These are phyloP conservation scores for Motacilla tschutschensis DNA, from an alignment of 2,113 vertebrate genomes.

Conservation along the genomic window DNA sequence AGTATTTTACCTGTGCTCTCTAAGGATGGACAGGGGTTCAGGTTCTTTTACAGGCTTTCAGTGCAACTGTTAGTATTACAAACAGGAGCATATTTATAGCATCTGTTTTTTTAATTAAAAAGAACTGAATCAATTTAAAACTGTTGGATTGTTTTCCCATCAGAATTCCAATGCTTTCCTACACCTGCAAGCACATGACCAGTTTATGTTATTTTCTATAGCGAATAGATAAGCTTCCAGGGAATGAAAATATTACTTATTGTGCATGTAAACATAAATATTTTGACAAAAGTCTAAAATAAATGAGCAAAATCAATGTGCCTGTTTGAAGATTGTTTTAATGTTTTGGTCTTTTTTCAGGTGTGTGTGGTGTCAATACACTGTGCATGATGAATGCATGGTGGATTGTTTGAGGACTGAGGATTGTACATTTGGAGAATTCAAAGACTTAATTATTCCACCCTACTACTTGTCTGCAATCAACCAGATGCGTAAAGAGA, in stretches of 20 bases:
- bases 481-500: conserved; percentile 85
- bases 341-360: conserved; percentile 62
- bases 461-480: conserved; percentile 86
- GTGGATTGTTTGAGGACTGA: conserved; percentile 65
- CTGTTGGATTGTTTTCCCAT: neutral
- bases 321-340: neutral
- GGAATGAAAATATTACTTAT: neutral
- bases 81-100: neutral
- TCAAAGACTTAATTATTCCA: conserved; percentile 90
- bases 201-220: neutral
- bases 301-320: neutral
- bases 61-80: neutral
- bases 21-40: neutral
- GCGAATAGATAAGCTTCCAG: neutral
- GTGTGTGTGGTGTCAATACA: conserved; percentile 94
- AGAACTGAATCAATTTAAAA: neutral
- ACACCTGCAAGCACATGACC: neutral
- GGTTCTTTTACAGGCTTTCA: neutral
- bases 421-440: conserved; percentile 89
- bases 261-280: neutral
- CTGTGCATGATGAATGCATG: conserved; percentile 92
- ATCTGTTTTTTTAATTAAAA: neutral
- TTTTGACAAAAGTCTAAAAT: neutral
- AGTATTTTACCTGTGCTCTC: neutral
- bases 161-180: neutral